These are phyloP conservation scores for Platynereis dumerilii DNA, from an alignment of 2,888 invertebrate species.

Conservation along the genomic window DNA sequence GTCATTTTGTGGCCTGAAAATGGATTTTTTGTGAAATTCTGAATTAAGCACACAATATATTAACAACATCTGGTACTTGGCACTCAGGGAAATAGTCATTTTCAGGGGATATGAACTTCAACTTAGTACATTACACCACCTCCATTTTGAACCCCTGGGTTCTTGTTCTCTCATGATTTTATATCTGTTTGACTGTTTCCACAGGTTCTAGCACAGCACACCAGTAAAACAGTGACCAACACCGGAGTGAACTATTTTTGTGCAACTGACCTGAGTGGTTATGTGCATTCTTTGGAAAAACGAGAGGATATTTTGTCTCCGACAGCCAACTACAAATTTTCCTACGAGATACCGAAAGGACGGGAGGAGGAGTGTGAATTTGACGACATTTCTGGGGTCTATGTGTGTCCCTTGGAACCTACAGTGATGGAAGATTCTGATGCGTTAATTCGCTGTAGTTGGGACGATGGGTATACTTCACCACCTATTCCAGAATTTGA, in stretches of 20 bases:
- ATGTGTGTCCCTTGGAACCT: conserved; percentile 19
- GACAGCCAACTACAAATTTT: conserved; percentile 17
- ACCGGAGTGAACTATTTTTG: conserved; percentile 46
- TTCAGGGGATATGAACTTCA: no score
- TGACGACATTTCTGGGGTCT: conserved; percentile 26
- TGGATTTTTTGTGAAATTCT: no score
- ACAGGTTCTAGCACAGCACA: neutral
- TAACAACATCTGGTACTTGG: no score
- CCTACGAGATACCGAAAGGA: neutral
- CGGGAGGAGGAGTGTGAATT: conserved; percentile 25
- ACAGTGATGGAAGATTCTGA: neutral
- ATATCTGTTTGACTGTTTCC: no score
- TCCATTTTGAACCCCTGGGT: no score
- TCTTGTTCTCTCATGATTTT: no score
- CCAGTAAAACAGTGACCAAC: conserved; percentile 28
- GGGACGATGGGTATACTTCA: conserved; percentile 42
- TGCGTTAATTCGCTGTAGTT: conserved; percentile 39
- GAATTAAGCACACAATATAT: no score
- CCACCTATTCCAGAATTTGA: conserved; percentile 40
- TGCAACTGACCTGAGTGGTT: conserved; percentile 36
- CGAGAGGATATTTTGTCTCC: conserved; percentile 36
- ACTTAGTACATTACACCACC: no score
- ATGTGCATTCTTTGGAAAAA: conserved; percentile 32
- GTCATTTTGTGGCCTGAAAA: no score
- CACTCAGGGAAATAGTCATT: no score